Evolutionary conservation across 2,113 vertebrate genomes (phyloP), one percentile per base, ranked within the genome.

Genomic region (Seriola rivoliana): DNA sequence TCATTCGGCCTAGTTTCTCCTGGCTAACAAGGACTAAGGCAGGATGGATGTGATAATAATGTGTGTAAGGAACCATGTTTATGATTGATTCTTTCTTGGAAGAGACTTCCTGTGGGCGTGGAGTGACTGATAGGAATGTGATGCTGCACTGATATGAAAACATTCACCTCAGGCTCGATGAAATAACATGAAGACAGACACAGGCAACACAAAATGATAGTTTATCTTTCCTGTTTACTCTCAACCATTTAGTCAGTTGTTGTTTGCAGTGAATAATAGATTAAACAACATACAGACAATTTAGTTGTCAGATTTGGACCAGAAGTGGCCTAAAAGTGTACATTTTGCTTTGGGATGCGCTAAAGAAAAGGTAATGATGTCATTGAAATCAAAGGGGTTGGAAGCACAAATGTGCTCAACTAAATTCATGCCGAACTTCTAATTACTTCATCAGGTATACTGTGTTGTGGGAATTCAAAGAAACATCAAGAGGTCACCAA

Each of bases 51-150:
- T 36, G 64, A 36, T 74, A 44, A 16, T 48, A 69, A 32, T 4
- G 3, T 40, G 58, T 38, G 21, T 19, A 16, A 46, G 55, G 52
- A 75, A 36, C 63, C 21, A 19, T 71, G 21, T 72, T 72, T 12
- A 48, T 54, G 52, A 76, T 69, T 16, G 48, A 78, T 78, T 50
- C 29, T 23, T 14, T 80, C 44, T 72, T 63, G 32, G 59, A 69
- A 52, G 59, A 64, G 76, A 68, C 21, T 25, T 66, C 32, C 59
- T 80, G 46, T 58, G 21, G 19, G 60, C 60, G 40, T 48, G 2
- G 12, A 44, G 48, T 78, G 46, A 74, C 52, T 44, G 40, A 76
- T 62, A 17, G 32, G 23, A 65, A 25, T 74, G 58, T 34, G 70
- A 78, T 64, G 75, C 57, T 42, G 38, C 40, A 16, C 40, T 12